Evolutionary conservation across 2,797 vertebrate species (phyloP).

Genomic region (Moxostoma hubbsi): DNA sequence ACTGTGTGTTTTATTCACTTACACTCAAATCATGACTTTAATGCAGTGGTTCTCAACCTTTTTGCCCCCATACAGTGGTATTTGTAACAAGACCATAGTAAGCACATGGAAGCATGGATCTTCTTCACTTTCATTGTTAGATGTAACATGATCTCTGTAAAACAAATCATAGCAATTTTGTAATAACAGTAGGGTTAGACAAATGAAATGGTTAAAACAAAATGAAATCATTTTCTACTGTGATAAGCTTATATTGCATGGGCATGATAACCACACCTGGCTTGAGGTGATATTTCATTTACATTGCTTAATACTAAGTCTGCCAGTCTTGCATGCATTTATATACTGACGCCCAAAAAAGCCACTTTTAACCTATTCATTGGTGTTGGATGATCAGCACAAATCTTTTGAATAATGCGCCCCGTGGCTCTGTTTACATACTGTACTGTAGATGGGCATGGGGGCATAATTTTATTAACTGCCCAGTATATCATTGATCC

Average conservation of each 20-base stretch:
- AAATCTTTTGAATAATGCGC: conserved; percentile 27
- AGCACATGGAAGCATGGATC: too few relatives aligned
- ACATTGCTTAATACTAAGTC: conserved; percentile 1
- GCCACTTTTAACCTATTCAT: conserved; percentile 17
- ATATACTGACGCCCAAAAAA: conserved; percentile 27
- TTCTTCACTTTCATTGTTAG: too few relatives aligned
- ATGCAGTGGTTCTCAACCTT: too few relatives aligned
- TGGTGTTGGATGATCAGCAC: neutral
- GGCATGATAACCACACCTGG: conserved; percentile 8
- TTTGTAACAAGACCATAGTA: too few relatives aligned
- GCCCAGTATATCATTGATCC: conserved; percentile 54
- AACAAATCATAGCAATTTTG: too few relatives aligned
- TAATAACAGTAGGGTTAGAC: too few relatives aligned
- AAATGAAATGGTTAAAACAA: too few relatives aligned
- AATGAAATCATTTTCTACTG: too few relatives aligned
- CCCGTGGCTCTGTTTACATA: neutral
- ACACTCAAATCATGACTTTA: too few relatives aligned
- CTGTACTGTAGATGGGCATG: neutral
- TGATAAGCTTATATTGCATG: conserved; percentile 8
- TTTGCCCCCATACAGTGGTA: too few relatives aligned
- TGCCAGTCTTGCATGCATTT: conserved; percentile 3
- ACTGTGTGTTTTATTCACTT: too few relatives aligned
- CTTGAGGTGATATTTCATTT: conserved; percentile 25
- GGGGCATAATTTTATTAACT: conserved; percentile 55
- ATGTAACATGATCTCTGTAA: too few relatives aligned